Evolutionary conservation across 92 coral and sea anemone species (phyloP).

Genomic region (Blastomussa wellsi): DNA sequence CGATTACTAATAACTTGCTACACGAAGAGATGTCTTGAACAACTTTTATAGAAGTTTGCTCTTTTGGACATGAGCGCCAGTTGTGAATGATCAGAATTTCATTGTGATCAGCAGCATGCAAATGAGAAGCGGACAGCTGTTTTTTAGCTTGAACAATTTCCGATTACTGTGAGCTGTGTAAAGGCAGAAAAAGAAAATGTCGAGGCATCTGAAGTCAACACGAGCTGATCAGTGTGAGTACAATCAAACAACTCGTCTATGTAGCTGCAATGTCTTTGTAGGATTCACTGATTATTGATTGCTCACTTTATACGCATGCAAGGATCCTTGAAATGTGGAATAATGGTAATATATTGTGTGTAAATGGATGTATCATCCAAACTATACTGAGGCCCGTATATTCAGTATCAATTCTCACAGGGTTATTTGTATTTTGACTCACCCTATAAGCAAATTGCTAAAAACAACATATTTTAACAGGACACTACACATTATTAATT

Average conservation of each 20-base stretch:
- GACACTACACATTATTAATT: too few species aligned
- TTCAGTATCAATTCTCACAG: too few species aligned
- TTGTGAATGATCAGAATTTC: not conserved
- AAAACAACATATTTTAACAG: too few species aligned
- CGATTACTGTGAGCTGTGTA: not conserved
- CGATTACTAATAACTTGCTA: not conserved
- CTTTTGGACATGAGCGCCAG: not conserved
- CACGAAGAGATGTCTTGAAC: not conserved
- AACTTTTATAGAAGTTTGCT: not conserved
- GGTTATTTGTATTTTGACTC: too few species aligned
- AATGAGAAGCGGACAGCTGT: constrained; percentile 21
- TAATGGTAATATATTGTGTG: not conserved
- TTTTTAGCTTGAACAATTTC: constrained; percentile 1
- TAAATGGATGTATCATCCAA: not conserved
- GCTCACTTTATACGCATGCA: constrained; percentile 1
- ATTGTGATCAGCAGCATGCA: not conserved
- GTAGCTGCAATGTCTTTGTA: not conserved
- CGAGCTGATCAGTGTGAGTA: constrained; percentile 90
- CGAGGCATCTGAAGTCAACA: constrained; percentile 79
- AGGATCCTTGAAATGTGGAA: not conserved
- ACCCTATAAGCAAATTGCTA: too few species aligned
- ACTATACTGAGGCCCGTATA: not conserved
- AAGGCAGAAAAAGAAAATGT: constrained; percentile 54
- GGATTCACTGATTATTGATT: not conserved
- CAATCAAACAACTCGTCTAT: not conserved